Base-by-base conservation (phyloP, 2,113 vertebrate species). In the Triplophysa dalaica region DNA sequence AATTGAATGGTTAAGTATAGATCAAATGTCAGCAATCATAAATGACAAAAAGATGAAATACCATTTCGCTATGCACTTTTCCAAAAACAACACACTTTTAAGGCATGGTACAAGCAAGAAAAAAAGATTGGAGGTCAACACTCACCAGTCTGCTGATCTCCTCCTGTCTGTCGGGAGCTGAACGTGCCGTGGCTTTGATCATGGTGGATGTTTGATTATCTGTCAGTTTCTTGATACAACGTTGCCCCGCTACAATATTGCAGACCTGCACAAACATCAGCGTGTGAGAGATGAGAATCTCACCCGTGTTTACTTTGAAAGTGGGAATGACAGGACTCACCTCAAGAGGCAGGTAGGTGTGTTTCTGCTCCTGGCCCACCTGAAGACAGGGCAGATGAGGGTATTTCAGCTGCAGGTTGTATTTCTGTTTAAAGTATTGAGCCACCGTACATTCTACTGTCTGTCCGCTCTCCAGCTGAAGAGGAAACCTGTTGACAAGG, bases 151-250 rank as follows among this genome's bases (percentile, higher is more conserved):
- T 92, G 92, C 97, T 99, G 87, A 99, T 99, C 87, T 99, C 98
- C 84, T 99, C 98, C 77, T 99, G 98, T 75, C 98, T 91, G 82
- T 99, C 98, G 0, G 98, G 98, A 0, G 98, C 98, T 70, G 98
- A 99, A 83, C 98, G 94, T 38, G 98, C 98, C 11, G 98, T 99
- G 19, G 98, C 98, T 94, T 99, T 99, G 86, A 99, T 99, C 98
- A 99, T 99, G 17, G 98, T 99, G 2, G 98, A 99, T 3, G 98
- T 99, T 83, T 99, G 98, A 95, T 99, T 99, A 96, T 99, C 98
- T 0, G 97, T 99, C 13, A 99, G 94, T 80, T 99, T 99, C 93
- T 99, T 99, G 90, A 99, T 99, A 88, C 98, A 99, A 58, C 98
- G 90, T 80, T 99, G 97, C 79, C 98, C 97, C 70, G 97, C 97